These are phyloP conservation scores for Eupleurogrammus muticus DNA, from an alignment of 2,797 vertebrate genomes.

Conservation along the genomic window DNA sequence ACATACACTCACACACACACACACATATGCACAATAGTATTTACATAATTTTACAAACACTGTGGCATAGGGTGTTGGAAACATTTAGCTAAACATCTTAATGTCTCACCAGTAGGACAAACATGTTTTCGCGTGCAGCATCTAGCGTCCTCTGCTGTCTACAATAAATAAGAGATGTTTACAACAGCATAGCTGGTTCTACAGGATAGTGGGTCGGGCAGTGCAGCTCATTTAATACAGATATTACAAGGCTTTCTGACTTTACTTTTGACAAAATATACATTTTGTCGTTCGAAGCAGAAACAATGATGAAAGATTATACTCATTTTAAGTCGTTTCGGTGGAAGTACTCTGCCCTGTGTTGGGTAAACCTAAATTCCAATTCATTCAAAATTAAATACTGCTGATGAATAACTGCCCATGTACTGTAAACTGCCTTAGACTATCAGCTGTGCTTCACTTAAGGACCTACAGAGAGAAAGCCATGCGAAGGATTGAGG, in stretches of 20 bases:
- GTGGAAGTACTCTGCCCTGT: background rate
- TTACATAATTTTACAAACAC: conserved; percentile 20
- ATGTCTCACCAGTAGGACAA: conserved; percentile 3
- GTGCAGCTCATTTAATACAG: background rate
- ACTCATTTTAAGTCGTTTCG: background rate
- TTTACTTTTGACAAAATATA: conserved; percentile 21
- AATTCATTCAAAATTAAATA: conserved; percentile 16
- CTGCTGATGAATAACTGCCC: conserved; percentile 23
- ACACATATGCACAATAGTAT: background rate
- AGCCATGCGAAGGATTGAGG: conserved; percentile 1
- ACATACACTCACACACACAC: background rate
- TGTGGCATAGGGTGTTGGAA: conserved; percentile 14
- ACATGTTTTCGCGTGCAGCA: background rate
- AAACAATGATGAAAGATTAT: conserved; percentile 6
- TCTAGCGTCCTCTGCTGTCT: conserved; percentile 45
- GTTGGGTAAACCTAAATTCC: background rate
- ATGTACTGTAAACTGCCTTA: background rate
- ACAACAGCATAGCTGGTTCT: conserved; percentile 15
- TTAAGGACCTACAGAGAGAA: conserved; percentile 1
- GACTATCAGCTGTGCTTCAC: no score
- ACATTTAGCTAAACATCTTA: conserved; percentile 15
- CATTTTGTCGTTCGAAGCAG: background rate
- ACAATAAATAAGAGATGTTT: conserved; percentile 71
- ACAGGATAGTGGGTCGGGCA: background rate
- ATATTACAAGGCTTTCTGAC: conserved; percentile 7